A percentile compares a stretch with the other conserved stretches of the same genome.
Conservation (phyloP, 2,888 invertebrate species). For the Eretmocerus hayati region DNA sequence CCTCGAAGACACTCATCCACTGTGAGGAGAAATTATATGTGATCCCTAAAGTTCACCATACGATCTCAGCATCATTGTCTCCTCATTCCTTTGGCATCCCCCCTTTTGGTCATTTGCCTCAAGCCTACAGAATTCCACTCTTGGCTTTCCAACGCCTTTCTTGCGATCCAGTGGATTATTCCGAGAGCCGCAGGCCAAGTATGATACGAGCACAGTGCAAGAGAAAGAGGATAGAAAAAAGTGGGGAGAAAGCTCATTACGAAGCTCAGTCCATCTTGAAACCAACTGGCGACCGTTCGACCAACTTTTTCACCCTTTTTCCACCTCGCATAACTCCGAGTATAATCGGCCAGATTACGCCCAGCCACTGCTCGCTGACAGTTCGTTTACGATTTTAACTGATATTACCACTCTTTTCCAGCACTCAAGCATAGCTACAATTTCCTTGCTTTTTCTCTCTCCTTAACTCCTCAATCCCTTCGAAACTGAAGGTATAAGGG, state of each 20-base stretch:
- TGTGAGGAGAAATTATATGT: too few species aligned
- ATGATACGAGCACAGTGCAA: not conserved
- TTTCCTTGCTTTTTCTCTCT: not conserved
- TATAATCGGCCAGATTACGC: slow-evolving; percentile 19
- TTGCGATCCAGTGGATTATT: slow-evolving; percentile 10
- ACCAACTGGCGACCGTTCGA: slow-evolving; percentile 12
- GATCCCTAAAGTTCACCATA: too few species aligned
- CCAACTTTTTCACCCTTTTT: slow-evolving; percentile 7
- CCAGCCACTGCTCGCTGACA: slow-evolving; percentile 12
- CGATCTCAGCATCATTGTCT: too few species aligned
- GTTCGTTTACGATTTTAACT: slow-evolving; percentile 20
- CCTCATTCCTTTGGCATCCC: too few species aligned
- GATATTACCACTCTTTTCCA: not conserved
- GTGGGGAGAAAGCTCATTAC: not conserved
- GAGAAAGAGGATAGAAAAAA: not conserved
- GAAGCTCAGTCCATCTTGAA: slow-evolving; percentile 4
- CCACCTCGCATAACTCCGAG: slow-evolving; percentile 16
- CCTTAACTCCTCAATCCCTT: not conserved
- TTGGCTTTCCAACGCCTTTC: not conserved
- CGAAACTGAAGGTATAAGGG: too few species aligned
- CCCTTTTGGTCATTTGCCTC: too few species aligned
- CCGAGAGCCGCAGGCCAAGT: not conserved
- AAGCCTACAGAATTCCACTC: too few species aligned
- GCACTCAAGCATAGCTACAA: not conserved
- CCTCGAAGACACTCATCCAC: too few species aligned